A percentile compares a stretch with the other conserved stretches of the same genome.
Evolutionary conservation across 2,797 vertebrate genomes (phyloP).

Genomic region (Chrysolophus pictus): DNA sequence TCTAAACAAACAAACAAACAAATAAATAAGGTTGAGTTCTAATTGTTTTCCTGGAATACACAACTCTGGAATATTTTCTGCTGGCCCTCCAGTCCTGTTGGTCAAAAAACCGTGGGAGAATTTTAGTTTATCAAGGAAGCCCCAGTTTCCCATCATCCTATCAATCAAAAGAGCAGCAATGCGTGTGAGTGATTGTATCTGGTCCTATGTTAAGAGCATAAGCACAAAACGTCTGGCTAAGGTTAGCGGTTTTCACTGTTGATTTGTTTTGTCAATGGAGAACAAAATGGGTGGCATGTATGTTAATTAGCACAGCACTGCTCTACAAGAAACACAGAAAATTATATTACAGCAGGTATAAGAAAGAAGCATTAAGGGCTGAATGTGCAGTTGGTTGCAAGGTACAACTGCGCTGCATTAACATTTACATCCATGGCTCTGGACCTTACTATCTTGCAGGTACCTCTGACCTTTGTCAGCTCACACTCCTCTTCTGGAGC

Average conservation of each 20-base stretch:
- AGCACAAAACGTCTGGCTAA: background rate
- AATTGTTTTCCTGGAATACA: background rate
- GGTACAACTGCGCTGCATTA: background rate
- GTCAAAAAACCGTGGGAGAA: background rate
- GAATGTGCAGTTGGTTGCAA: background rate
- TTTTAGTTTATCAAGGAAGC: background rate
- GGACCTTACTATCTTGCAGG: background rate
- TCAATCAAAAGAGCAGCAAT: background rate
- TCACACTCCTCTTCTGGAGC: background rate
- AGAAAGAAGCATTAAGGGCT: background rate
- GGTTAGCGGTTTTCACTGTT: background rate
- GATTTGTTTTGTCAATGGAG: background rate
- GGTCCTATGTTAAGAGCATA: background rate
- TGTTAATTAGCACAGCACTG: background rate
- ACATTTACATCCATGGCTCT: background rate
- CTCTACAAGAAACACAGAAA: background rate
- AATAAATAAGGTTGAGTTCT: background rate
- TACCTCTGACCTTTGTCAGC: background rate
- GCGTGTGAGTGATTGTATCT: background rate
- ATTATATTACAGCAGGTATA: background rate
- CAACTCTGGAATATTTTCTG: background rate
- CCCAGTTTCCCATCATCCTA: background rate
- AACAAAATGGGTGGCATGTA: background rate
- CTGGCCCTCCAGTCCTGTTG: background rate
- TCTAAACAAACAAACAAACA: background rate